Percentiles rank a stretch among this genome's conserved stretches.
Conservation (phyloP, 2,113 vertebrate genomes). For the Myotis davidii region DNA sequence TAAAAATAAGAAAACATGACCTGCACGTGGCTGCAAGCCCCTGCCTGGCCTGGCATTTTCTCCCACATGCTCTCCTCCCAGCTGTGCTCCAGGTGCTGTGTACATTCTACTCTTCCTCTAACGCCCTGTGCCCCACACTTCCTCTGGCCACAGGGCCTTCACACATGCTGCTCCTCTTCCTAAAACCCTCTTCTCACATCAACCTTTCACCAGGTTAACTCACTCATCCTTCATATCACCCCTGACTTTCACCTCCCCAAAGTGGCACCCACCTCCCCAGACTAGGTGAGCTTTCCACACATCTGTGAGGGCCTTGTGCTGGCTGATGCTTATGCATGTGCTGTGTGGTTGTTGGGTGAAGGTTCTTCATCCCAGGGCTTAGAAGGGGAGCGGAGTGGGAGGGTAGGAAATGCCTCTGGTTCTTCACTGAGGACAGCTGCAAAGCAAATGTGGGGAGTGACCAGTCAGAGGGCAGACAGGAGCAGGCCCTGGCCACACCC, state of each 20-base stretch:
- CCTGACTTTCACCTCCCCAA: neutral
- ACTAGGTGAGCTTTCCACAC: neutral
- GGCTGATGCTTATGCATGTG: neutral
- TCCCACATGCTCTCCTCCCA: neutral
- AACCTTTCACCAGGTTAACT: neutral
- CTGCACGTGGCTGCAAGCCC: neutral
- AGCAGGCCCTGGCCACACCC: neutral
- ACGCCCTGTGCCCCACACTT: neutral
- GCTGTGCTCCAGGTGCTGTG: neutral
- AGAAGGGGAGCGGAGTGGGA: neutral
- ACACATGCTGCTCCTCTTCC: neutral
- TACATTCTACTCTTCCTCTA: neutral
- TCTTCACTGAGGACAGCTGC: neutral
- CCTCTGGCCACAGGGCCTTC: neutral
- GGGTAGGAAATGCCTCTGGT: neutral
- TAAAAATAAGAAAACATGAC: neutral
- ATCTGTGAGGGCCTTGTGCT: neutral
- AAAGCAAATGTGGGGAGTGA: neutral
- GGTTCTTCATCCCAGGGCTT: neutral
- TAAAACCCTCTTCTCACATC: neutral
- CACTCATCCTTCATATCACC: neutral
- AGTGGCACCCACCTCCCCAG: neutral
- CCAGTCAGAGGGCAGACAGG: neutral
- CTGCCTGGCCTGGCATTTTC: neutral
- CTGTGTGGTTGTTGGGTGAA: neutral